Evolutionary conservation across 2,113 vertebrate genomes (phyloP).

Genomic region (Percopsis transmontana): DNA sequence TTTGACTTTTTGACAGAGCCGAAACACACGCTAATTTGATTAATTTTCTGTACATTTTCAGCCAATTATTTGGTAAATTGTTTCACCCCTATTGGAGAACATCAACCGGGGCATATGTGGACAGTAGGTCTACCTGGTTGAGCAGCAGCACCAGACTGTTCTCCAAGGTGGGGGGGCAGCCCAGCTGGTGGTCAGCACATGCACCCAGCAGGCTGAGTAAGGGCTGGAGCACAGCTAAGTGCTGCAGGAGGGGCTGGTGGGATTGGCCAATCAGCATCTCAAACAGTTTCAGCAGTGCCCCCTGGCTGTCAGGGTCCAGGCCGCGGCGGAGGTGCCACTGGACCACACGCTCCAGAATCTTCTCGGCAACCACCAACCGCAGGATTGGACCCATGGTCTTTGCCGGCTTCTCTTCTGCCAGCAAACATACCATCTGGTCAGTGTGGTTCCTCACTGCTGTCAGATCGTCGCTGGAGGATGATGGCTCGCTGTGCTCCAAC

Average conservation of each 20-base stretch:
- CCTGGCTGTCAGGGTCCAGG: slow-evolving; percentile 85
- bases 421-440: slow-evolving; percentile 92
- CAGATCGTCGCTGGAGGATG: slow-evolving; percentile 85
- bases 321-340: slow-evolving; percentile 87
- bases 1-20: too few relatives aligned
- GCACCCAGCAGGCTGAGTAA: slow-evolving; percentile 86
- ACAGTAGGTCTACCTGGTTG: slow-evolving; percentile 71
- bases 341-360: slow-evolving; percentile 86
- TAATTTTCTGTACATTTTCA: not conserved
- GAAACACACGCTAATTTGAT: too few relatives aligned
- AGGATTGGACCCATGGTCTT: slow-evolving; percentile 85
- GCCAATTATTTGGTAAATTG: not conserved
- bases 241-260: slow-evolving; percentile 88
- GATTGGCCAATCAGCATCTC: slow-evolving; percentile 94
- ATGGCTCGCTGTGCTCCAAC: slow-evolving; percentile 82
- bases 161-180: slow-evolving; percentile 79
- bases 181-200: slow-evolving; percentile 79
- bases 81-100: not conserved
- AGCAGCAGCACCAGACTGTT: slow-evolving; percentile 92
- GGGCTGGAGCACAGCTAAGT: slow-evolving; percentile 85
- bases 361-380: slow-evolving; percentile 84
- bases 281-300: slow-evolving; percentile 91
- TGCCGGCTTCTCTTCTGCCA: slow-evolving; percentile 87
- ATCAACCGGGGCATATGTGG: not conserved
- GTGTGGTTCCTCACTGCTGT: slow-evolving; percentile 93